Conservation (phyloP, 2,113 vertebrate genomes). For the Dicerorhinus sumatrensis region DNA sequence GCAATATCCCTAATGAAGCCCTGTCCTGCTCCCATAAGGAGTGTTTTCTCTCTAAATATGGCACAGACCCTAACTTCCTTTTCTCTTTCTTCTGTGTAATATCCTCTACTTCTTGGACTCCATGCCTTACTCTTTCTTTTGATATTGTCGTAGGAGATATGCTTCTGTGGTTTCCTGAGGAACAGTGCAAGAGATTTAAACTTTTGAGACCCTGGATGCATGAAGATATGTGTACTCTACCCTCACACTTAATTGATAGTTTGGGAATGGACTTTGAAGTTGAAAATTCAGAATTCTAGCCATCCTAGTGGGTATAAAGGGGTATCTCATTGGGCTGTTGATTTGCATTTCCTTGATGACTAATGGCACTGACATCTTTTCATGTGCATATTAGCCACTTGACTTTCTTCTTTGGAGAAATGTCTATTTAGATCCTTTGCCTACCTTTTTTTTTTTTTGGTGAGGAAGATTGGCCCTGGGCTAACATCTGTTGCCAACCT, state of each 20-base stretch:
- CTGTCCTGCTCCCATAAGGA: neutral
- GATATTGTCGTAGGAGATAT: neutral
- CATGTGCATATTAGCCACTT: neutral
- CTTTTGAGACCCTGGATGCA: neutral
- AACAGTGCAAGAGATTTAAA: neutral
- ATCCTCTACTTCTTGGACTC: neutral
- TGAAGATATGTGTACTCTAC: neutral
- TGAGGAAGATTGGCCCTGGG: too few relatives aligned
- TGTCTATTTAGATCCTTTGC: neutral
- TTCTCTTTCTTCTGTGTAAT: neutral
- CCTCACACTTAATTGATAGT: neutral
- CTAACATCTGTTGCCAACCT: too few relatives aligned
- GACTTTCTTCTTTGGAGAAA: neutral
- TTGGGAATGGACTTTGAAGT: neutral
- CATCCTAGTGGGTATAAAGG: neutral
- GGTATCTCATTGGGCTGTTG: neutral
- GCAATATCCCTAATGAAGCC: too few relatives aligned
- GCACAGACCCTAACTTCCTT: neutral
- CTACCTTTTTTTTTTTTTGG: neutral
- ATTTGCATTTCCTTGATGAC: neutral
- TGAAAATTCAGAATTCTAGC: neutral
- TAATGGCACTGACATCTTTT: neutral
- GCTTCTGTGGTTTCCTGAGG: neutral
- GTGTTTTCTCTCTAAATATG: neutral
- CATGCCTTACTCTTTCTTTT: neutral